These are phyloP conservation scores for Tylochromis polylepis DNA, from an alignment of 2,113 vertebrate species.

Conservation along the genomic window DNA sequence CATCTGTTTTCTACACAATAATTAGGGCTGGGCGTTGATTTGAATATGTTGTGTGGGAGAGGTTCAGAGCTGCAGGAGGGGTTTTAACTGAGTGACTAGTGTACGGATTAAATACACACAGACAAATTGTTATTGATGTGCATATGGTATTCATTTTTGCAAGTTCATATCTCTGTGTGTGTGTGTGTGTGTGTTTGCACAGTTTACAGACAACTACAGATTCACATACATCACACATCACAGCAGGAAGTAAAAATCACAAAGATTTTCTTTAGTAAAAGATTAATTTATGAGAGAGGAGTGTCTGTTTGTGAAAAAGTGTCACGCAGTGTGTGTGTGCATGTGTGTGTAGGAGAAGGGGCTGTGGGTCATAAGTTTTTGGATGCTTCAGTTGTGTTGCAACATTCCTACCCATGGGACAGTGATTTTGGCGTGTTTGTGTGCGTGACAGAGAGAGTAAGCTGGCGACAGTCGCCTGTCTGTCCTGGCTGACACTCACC, in stretches of 20 bases:
- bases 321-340: neutral
- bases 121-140: neutral
- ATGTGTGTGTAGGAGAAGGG: conserved; percentile 10
- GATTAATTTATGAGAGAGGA: neutral
- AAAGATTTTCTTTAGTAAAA: neutral
- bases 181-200: neutral
- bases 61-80: neutral
- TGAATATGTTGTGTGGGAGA: conserved; percentile 37
- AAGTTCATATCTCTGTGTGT: neutral
- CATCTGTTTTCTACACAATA: conserved; percentile 59
- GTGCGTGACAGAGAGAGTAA: conserved; percentile 11
- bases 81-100: conserved; percentile 5
- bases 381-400: conserved; percentile 26
- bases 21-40: conserved; percentile 62
- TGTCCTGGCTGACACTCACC: conserved; percentile 62
- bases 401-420: conserved; percentile 42
- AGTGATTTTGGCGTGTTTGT: conserved; percentile 22
- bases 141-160: neutral
- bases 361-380: conserved; percentile 18
- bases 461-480: conserved; percentile 64
- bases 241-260: neutral
- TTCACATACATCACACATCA: neutral
- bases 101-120: conserved; percentile 17
- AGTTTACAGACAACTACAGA: neutral
- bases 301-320: neutral